Evolutionary conservation across 2,113 vertebrate genomes (phyloP), one percentile per base, ranked within the genome.

Genomic region (Otis tarda): DNA sequence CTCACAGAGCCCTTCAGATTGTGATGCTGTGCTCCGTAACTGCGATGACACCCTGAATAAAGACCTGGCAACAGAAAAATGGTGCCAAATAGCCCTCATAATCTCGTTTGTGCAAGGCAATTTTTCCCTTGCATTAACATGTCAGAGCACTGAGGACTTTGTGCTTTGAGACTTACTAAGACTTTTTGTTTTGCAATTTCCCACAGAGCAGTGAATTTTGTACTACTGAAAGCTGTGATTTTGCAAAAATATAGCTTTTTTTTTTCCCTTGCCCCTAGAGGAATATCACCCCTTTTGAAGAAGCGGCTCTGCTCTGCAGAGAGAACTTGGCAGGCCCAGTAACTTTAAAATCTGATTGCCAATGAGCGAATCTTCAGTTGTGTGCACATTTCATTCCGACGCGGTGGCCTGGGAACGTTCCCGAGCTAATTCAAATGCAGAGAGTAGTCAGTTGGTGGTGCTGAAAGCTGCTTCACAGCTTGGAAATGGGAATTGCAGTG

Each of bases 161-260:
- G 0, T 50, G 41, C 41, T 43, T 43, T 43, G 41, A 43, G 41
- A 33, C 41, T 63, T 70, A 61, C 37, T 22, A 49, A 82, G 83
- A 64, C 49, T 50, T 73, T 65, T 94, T 91, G 74, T 73, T 90
- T 90, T 59, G 70, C 64, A 9, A 12, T 95, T 95, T 94, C 89
- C 87, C 87, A 80, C 31, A n/a, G 50, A 90, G 89, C 49, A 6
- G 13, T 73, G 41, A 59, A 76, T 96, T 95, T 79, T 68, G 73
- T 90, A 16, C 33, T 76, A 31, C 75, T 80, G 75, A 80, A 96
- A 93, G 82, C 78, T 55, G 53, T 87, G 87, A 94, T 90, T 83
- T 94, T 85, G 93, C 89, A 97, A 94, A 95, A 96, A 87, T 41
- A 71, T 2, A 14, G 16, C 22, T 35, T 49, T 35, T 39, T 39